Base-by-base conservation (phyloP, 1,140 invertebrate species). In the Choristoneura fumiferana region DNA sequence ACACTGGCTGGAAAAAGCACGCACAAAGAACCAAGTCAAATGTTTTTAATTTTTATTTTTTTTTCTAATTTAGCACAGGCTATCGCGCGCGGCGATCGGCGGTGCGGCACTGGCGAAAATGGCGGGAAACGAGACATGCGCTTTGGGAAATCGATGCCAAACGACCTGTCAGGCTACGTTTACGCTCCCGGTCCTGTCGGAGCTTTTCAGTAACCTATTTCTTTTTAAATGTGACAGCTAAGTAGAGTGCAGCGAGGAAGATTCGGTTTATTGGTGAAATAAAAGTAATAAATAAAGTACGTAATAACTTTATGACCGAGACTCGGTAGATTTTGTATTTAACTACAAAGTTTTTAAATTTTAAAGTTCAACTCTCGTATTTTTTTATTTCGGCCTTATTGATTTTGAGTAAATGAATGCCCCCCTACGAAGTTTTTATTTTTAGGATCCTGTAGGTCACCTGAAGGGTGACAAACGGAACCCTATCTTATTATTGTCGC, bases 41-140 rank as follows among this genome's bases (percentile, higher is more conserved):
- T 49, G 43, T 49, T 49, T 49, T 49, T 33, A 49, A 33, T 49
- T 3, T 33, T 29, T 6, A 49, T 49, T 14, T 49, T 49, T 49
- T 49, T 49, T 49, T 49, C 12, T 22, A 53, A 49, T 49, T 22
- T 52, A 55, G 29, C 54, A 55, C 38, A 56, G 64, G 65, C 58
- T 67, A 66, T 62, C 54, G 63, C 75, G 74, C 69, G 73, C 60
- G 14, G 72, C 60, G 14, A 22, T 43, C 22, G 43, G 43, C 58
- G 8, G 36, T 37, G 49, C 35, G 18, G 18, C 52, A 83, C 78
- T 82, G 71, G 37, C 62, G 69, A 72, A 29, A 76, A 81, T 75
- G 76, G 80, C 81, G 78, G 78, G 81, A 86, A 83, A 71, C 60
- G 39, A 71, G 77, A 78, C 84, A 84, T 87, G 84, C 84, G 84